phyloP scores from a whole-genome alignment of 2,113 vertebrate species.

The Lophochroa leadbeateri region DNA sequence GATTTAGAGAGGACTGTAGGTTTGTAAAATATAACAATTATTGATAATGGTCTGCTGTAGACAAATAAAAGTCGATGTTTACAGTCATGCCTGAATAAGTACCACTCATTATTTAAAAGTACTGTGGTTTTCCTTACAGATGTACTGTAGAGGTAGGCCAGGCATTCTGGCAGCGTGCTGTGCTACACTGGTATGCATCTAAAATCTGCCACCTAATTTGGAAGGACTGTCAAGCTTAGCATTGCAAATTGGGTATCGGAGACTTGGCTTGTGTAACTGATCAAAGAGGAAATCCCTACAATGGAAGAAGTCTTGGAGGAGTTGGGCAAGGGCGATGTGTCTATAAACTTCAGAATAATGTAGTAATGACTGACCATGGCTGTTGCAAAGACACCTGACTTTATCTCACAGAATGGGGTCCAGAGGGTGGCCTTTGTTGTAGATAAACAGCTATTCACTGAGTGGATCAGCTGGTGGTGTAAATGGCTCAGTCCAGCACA shows the following conservation, averaged over 20 bases:
- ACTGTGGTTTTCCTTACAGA: neutral
- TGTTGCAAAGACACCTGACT: neutral
- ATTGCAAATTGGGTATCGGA: neutral
- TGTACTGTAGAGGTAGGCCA: neutral
- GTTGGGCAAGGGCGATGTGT: rapidly evolving
- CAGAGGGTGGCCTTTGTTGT: neutral
- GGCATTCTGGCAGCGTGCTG: neutral
- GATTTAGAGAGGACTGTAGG: neutral
- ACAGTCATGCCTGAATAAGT: neutral
- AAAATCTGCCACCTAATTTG: neutral
- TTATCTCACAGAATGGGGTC: neutral
- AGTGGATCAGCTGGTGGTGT: neutral
- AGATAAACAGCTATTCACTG: neutral
- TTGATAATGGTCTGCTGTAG: neutral
- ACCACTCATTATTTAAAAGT: neutral
- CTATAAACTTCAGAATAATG: neutral
- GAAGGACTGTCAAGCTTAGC: neutral
- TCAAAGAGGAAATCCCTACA: neutral
- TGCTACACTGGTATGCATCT: neutral
- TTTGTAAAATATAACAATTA: neutral
- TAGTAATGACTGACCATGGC: neutral
- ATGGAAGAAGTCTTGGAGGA: neutral
- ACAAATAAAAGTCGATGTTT: neutral
- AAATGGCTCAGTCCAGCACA: neutral
- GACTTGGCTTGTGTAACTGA: neutral